Conservation (phyloP, 2,888 invertebrate species). For the Acholoe squamosa region DNA sequence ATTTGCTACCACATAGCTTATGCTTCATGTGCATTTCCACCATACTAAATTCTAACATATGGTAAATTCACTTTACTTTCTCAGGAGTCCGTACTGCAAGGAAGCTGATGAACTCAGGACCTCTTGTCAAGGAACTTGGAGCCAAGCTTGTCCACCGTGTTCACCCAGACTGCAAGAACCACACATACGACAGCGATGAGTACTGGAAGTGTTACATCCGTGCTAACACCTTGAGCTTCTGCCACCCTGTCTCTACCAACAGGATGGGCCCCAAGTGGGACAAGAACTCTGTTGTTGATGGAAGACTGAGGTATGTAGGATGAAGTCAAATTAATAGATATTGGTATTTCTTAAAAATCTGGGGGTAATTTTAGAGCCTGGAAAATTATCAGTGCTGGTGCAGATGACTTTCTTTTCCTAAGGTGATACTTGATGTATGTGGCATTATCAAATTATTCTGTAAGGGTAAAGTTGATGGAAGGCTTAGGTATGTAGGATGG, state of each 20-base stretch:
- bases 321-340: no score
- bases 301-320: neutral
- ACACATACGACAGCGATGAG: constrained; percentile 36
- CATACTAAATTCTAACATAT: no score
- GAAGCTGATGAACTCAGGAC: neutral
- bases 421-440: no score
- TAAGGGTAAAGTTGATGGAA: no score
- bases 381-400: no score
- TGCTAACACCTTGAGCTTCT: neutral
- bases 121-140: neutral
- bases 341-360: no score
- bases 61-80: no score
- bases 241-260: neutral
- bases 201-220: constrained; percentile 36
- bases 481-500: neutral
- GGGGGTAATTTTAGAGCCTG: no score
- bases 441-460: no score
- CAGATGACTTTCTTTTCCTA: no score
- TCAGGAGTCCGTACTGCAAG: neutral
- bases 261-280: neutral
- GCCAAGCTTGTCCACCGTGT: neutral
- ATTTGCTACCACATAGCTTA: no score
- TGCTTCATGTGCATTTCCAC: no score
- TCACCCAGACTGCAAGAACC: constrained; percentile 1
- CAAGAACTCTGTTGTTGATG: neutral